Conservation (phyloP, 2,113 vertebrate species). For the Diadophis punctatus region DNA sequence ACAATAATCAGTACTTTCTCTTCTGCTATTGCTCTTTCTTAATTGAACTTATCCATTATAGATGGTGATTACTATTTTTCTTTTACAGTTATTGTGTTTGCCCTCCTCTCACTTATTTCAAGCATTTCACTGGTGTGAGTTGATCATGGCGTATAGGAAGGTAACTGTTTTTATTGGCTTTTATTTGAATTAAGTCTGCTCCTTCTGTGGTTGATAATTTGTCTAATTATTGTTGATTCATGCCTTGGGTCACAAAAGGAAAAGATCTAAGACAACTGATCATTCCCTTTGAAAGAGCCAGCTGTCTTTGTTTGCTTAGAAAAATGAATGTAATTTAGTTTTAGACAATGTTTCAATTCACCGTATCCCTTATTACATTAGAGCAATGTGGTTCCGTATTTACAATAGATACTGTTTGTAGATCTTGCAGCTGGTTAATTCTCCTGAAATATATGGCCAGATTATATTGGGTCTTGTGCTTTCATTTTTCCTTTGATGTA, state of each 20-base stretch:
- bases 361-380: conserved; percentile 18
- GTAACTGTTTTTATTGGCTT: background rate
- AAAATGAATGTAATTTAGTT: conserved; percentile 2
- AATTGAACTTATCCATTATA: background rate
- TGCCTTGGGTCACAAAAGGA: background rate
- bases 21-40: background rate
- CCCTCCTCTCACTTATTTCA: conserved; percentile 5
- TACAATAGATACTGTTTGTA: background rate
- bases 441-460: background rate
- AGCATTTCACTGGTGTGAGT: background rate
- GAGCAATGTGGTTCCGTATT: conserved; percentile 4
- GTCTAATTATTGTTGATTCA: conserved; percentile 24
- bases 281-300: conserved; percentile 27
- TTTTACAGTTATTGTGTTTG: background rate
- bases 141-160: background rate
- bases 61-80: background rate
- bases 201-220: background rate
- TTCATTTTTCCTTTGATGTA: conserved; percentile 2
- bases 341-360: conserved; percentile 27
- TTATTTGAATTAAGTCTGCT: conserved; percentile 22
- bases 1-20: background rate
- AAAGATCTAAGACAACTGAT: conserved; percentile 2
- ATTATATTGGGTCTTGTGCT: conserved; percentile 12
- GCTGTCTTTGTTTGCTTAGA: conserved; percentile 25
- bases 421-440: conserved; percentile 17